These are phyloP conservation scores for Xiphophorus hellerii DNA, from an alignment of 2,113 vertebrate species.

Conservation along the genomic window DNA sequence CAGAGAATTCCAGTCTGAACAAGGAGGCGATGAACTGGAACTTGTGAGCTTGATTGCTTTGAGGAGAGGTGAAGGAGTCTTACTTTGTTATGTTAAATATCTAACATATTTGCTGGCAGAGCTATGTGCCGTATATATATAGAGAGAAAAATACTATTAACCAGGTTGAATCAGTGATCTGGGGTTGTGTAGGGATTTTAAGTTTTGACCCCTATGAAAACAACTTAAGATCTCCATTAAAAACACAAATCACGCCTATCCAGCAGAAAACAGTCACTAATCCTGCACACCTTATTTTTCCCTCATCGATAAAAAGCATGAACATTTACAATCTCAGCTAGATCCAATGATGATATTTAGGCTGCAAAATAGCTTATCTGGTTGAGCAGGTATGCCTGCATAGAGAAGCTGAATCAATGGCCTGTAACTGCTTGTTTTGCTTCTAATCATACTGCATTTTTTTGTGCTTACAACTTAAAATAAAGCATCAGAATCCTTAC, in stretches of 20 bases:
- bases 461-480: background rate
- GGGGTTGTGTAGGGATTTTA: background rate
- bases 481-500: background rate
- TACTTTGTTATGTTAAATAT: no score
- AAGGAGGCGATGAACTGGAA: background rate
- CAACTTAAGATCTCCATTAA: background rate
- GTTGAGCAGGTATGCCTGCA: background rate
- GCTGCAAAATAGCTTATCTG: background rate
- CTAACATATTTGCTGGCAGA: background rate
- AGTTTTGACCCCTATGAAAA: background rate
- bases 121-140: background rate
- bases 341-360: background rate
- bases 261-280: background rate
- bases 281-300: background rate
- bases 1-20: background rate
- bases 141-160: background rate
- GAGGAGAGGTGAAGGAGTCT: background rate
- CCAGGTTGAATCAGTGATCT: background rate
- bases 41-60: background rate
- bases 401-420: background rate
- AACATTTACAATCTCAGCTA: background rate
- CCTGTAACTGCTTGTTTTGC: background rate
- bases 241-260: background rate
- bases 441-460: background rate
- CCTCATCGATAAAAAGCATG: background rate